Base-by-base conservation (phyloP, 2,113 vertebrate genomes). In the Oryzias javanicus region DNA sequence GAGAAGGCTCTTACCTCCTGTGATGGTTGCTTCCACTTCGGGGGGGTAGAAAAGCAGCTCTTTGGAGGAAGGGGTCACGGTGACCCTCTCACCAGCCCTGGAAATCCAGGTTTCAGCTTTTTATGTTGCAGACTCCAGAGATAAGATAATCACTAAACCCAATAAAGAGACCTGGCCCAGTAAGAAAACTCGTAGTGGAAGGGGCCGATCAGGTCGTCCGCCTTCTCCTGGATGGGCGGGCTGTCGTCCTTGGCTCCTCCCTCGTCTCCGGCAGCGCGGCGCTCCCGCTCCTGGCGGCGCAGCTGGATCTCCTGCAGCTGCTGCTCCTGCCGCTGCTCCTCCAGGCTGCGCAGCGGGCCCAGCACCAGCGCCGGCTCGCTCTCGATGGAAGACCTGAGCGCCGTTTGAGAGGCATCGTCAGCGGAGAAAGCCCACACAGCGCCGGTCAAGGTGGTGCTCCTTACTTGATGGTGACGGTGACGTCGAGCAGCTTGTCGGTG, bases 141-240 rank as follows among this genome's bases (percentile, higher is more conserved):
- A 29, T 29, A 29, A 29, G 7, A 29, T 0, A 6, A 29, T 29
- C 6, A 29, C 27, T 29, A 46, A 7, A 53, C 18, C 19, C 14
- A 29, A 45, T 0, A 12, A n/a, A n/a, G 10, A 16, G 62, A 98
- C 97, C 96, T 93, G 55, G 97, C 97, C 97, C 97, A 98, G 79
- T 98, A 98, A 2, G 96, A 98, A 79, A 98, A 98, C 57, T 98
- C 96, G 4, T 97, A 97, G 14, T 93, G 89, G 82, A 98, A 99
- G 0, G 97, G 96, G 7, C 95, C 94, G 4, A 91, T 90, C 4
- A 97, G 83, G 7, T 98, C 95, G 3, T 96, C 95, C 7, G 95
- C 94, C 87, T 94, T 93, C 78, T 98, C 95, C 2, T 93, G 93
- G 46, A 93, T 86, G 0, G 94, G 96, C 1, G 93, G 93, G 87